Conservation (phyloP, 2,888 invertebrate species). For the Lucinisca nassula region DNA sequence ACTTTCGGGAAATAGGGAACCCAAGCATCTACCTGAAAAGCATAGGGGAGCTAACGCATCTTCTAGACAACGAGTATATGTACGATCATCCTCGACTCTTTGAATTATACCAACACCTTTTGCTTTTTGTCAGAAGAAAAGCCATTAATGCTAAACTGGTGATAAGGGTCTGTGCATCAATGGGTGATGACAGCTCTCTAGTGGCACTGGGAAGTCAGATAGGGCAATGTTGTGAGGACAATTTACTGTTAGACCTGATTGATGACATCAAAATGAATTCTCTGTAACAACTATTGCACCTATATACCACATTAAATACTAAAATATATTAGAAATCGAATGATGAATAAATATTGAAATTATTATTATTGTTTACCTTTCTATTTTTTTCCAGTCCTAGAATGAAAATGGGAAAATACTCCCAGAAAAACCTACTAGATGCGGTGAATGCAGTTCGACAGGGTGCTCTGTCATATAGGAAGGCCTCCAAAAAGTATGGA, state of each 20-base stretch:
- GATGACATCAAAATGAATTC: neutral
- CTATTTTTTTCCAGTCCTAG: too few species aligned
- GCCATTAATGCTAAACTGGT: neutral
- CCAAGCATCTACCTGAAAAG: neutral
- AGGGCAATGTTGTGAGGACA: neutral
- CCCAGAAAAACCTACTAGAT: constrained; percentile 22
- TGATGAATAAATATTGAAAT: neutral
- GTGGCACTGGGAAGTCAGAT: neutral
- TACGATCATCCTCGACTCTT: neutral
- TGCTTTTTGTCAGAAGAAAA: neutral
- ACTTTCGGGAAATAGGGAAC: neutral
- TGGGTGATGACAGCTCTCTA: neutral
- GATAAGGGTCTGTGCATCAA: neutral
- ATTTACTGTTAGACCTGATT: neutral
- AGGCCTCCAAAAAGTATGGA: constrained; percentile 41
- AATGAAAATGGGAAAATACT: constrained; percentile 30
- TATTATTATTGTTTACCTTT: neutral
- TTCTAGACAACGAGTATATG: neutral
- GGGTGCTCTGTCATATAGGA: constrained; percentile 30
- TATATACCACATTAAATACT: neutral
- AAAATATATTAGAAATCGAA: too few species aligned
- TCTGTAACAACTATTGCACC: neutral
- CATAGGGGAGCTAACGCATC: neutral
- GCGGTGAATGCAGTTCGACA: constrained; percentile 50
- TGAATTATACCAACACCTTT: neutral